Evolutionary conservation across 1,140 invertebrate genomes (phyloP).

Genomic region (Cotesia typhae): DNA sequence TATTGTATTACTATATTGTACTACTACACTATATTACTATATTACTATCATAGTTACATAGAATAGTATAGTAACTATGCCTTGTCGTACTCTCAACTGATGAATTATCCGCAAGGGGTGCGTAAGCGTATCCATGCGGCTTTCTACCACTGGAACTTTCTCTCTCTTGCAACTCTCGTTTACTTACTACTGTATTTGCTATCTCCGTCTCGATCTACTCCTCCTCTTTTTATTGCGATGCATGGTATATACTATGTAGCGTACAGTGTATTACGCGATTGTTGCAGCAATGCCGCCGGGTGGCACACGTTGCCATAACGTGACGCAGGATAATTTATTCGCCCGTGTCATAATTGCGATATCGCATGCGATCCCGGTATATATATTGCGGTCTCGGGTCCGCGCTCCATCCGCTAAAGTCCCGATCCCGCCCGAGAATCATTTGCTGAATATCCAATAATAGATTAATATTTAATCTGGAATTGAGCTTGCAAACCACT

Average conservation of each 20-base stretch:
- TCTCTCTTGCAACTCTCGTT: slow-evolving; percentile 3
- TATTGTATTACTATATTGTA: too few species aligned
- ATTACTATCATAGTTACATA: background rate
- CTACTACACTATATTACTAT: too few species aligned
- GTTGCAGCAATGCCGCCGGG: slow-evolving; percentile 6
- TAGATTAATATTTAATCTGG: slow-evolving; percentile 35
- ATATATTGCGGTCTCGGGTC: slow-evolving; percentile 32
- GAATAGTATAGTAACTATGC: slow-evolving; percentile 10
- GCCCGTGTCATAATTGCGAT: slow-evolving; percentile 51
- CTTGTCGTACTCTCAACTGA: background rate
- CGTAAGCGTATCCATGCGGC: slow-evolving; percentile 23
- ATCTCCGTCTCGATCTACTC: background rate
- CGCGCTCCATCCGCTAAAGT: background rate
- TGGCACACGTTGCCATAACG: slow-evolving; percentile 41
- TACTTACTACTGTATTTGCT: background rate
- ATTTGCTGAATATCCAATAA: slow-evolving; percentile 23
- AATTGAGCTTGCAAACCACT: slow-evolving; percentile 10
- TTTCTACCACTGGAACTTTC: slow-evolving; percentile 27
- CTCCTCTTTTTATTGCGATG: background rate
- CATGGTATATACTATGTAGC: too few species aligned
- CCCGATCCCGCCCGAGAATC: slow-evolving; percentile 20
- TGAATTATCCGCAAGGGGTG: slow-evolving; percentile 30
- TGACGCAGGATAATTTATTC: slow-evolving; percentile 53
- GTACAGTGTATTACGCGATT: background rate
- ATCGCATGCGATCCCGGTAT: slow-evolving; percentile 42